Evolutionary conservation across 2,797 vertebrate species (phyloP).

Genomic region (Siniperca obscura): DNA sequence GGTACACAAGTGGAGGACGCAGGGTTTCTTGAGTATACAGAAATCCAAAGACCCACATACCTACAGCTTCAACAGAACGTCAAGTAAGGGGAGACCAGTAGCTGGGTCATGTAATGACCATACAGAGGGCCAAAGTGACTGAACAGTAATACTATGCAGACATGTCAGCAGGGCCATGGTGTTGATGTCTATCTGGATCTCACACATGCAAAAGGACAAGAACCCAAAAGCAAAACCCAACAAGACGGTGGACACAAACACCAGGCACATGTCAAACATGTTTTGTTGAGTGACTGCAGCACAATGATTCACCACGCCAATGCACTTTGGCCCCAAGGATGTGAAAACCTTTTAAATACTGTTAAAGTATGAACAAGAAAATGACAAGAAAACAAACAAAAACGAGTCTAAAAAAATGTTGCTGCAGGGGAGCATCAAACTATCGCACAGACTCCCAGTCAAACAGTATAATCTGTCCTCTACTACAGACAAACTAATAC

Average conservation of each 20-base stretch:
- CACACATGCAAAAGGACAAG: conserved; percentile 51
- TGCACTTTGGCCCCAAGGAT: conserved; percentile 49
- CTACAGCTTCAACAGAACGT: conserved; percentile 48
- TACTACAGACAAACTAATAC: conserved; percentile 62
- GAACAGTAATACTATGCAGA: conserved; percentile 64
- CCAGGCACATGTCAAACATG: conserved; percentile 36
- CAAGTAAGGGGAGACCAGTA: conserved; percentile 8
- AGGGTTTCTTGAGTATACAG: not conserved
- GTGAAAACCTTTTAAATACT: conserved; percentile 68
- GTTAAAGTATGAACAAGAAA: conserved; percentile 61
- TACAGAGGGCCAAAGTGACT: conserved; percentile 43
- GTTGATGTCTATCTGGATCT: conserved; percentile 30
- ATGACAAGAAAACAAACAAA: conserved; percentile 24
- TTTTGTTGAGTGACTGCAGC: conserved; percentile 63
- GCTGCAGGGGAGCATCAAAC: conserved; percentile 64
- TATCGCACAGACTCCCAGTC: conserved; percentile 58
- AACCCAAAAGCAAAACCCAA: conserved; percentile 31
- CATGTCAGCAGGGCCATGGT: conserved; percentile 42
- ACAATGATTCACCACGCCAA: conserved; percentile 64
- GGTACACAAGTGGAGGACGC: not conserved
- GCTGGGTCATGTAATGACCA: conserved; percentile 26
- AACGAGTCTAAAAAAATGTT: conserved; percentile 74
- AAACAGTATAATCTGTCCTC: conserved; percentile 52
- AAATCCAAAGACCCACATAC: conserved; percentile 22
- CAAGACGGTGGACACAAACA: conserved; percentile 39